Evolutionary conservation across 2,888 invertebrate genomes (phyloP).

Genomic region (Drosophila putrida): DNA sequence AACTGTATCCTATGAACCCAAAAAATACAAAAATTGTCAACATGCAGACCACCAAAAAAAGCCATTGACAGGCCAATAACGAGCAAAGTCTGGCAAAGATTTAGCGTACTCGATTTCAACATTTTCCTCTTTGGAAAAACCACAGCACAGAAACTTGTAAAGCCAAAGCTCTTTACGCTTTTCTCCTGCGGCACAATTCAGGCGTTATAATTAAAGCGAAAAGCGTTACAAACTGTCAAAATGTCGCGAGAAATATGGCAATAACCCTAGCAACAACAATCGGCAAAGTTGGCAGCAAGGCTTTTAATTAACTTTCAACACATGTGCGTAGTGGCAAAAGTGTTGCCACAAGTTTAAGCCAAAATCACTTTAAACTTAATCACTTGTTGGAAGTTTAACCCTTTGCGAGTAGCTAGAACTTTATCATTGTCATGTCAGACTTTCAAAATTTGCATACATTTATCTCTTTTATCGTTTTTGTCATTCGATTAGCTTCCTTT

Average conservation of each 20-base stretch:
- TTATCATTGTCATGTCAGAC: slow-evolving; percentile 38
- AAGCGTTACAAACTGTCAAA: slow-evolving; percentile 65
- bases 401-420: slow-evolving; percentile 9
- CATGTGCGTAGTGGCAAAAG: slow-evolving; percentile 27
- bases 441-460: slow-evolving; percentile 52
- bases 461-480: slow-evolving; percentile 4
- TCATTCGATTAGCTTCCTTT: slow-evolving; percentile 5
- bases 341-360: slow-evolving; percentile 25
- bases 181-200: slow-evolving; percentile 10
- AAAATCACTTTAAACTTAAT: slow-evolving; percentile 54
- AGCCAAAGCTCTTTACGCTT: slow-evolving; percentile 9
- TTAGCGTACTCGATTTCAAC: slow-evolving; percentile 14
- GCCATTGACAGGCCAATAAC: slow-evolving; percentile 52
- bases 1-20: slow-evolving; percentile 2
- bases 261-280: neutral
- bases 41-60: slow-evolving; percentile 17
- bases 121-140: slow-evolving; percentile 12
- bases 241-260: slow-evolving; percentile 45
- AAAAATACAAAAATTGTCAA: slow-evolving; percentile 33
- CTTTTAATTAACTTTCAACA: slow-evolving; percentile 73
- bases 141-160: slow-evolving; percentile 36
- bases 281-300: slow-evolving; percentile 26
- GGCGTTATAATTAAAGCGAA: slow-evolving; percentile 65
- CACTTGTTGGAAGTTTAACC: slow-evolving; percentile 30
- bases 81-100: slow-evolving; percentile 29